Percentiles rank a stretch among this genome's conserved stretches.
Conservation (phyloP, 35 echinoderm and acorn worm genomes). For the Heliocidaris erythrogramma region DNA sequence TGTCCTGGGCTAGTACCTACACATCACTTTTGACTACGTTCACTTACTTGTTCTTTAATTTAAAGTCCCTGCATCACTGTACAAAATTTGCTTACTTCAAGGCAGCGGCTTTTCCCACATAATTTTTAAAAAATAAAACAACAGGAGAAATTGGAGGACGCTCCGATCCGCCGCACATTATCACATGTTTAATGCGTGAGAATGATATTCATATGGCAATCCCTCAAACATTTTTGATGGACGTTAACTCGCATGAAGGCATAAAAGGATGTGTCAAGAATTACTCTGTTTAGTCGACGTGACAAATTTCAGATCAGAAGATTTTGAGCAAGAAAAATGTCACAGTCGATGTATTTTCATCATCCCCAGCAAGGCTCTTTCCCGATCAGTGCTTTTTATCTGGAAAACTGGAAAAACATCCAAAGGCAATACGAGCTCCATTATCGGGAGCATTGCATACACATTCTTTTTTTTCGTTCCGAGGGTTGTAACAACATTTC, state of each 20-base stretch:
- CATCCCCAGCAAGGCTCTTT: background rate
- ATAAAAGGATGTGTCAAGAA: background rate
- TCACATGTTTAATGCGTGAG: too few relatives aligned
- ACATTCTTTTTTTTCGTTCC: constrained; percentile 2
- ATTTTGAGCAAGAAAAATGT: background rate
- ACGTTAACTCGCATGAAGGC: background rate
- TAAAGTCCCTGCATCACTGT: too few relatives aligned
- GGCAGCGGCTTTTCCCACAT: too few relatives aligned
- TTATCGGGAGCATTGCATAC: background rate
- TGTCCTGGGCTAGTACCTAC: too few relatives aligned
- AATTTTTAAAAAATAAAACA: too few relatives aligned
- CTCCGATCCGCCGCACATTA: too few relatives aligned
- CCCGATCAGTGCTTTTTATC: background rate
- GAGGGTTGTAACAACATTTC: background rate
- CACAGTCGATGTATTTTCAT: background rate
- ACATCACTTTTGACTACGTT: too few relatives aligned
- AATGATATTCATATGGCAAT: too few relatives aligned
- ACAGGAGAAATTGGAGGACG: too few relatives aligned
- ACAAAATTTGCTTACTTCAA: too few relatives aligned
- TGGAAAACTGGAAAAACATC: background rate
- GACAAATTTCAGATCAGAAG: background rate
- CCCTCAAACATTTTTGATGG: background rate
- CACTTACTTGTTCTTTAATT: too few relatives aligned
- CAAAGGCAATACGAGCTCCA: constrained; percentile 1
- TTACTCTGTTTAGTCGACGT: background rate